A percentile compares a stretch with the other conserved stretches of the same genome.
Evolutionary conservation across 2,888 invertebrate species (phyloP).

Genomic region (Hydrotaea diabolus): DNA sequence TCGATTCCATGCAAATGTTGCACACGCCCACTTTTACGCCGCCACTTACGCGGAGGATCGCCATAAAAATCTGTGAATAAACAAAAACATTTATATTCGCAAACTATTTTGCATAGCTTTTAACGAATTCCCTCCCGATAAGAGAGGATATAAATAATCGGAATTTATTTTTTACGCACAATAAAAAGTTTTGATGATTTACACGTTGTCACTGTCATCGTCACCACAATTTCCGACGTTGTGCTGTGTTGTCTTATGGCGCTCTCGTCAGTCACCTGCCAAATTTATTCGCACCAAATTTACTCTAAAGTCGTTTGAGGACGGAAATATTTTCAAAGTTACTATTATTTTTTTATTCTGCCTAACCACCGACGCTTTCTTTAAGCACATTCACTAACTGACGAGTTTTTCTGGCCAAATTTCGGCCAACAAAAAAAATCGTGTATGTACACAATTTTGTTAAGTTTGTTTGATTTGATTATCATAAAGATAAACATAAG

Average conservation of each 20-base stretch:
- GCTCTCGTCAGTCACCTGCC: background rate
- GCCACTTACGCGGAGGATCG: background rate
- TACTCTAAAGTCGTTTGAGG: background rate
- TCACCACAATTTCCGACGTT: too few species aligned
- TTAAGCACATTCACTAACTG: background rate
- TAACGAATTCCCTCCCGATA: background rate
- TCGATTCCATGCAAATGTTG: slow-evolving; percentile 65
- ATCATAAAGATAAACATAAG: slow-evolving; percentile 34
- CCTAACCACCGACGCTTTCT: background rate
- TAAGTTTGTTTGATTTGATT: slow-evolving; percentile 20
- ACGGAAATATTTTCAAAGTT: background rate
- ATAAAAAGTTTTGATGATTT: slow-evolving; percentile 30
- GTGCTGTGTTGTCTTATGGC: background rate
- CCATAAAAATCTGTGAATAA: slow-evolving; percentile 29
- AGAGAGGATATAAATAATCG: too few species aligned
- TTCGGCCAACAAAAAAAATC: background rate
- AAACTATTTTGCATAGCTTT: background rate
- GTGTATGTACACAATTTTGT: background rate
- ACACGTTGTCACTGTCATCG: background rate
- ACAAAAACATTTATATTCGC: background rate
- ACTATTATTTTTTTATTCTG: background rate
- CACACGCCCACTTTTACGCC: slow-evolving; percentile 56
- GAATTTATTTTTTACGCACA: slow-evolving; percentile 40
- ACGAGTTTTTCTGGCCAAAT: background rate
- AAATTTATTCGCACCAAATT: too few species aligned